Conservation (phyloP, 2,113 vertebrate species). For the Hylia prasina region DNA sequence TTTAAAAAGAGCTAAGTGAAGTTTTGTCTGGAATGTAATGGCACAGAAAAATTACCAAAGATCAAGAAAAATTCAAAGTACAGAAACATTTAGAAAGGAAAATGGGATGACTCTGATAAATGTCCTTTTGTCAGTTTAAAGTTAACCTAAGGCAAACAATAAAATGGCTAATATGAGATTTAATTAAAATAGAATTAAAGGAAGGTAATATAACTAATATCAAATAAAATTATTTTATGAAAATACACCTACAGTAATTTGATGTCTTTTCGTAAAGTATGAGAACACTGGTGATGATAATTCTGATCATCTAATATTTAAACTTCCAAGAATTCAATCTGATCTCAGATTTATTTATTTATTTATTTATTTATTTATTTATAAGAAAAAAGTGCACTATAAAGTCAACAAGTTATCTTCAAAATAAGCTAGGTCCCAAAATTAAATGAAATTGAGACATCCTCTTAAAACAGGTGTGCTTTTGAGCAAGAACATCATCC, state of each 20-base stretch:
- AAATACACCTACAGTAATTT: not conserved
- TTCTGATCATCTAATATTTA: not conserved
- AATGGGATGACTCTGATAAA: not conserved
- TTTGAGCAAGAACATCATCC: not conserved
- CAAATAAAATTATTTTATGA: not conserved
- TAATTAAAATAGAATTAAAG: conserved; percentile 35
- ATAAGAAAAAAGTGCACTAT: not conserved
- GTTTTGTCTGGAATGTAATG: not conserved
- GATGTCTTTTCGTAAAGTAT: not conserved
- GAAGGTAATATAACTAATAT: not conserved
- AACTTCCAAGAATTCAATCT: not conserved
- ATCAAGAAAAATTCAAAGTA: not conserved
- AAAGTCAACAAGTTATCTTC: not conserved
- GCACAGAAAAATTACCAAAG: not conserved
- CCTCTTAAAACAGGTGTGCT: rapidly evolving
- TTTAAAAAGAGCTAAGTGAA: not conserved
- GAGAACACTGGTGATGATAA: not conserved
- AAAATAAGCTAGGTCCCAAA: not conserved
- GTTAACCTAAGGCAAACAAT: conserved; percentile 33
- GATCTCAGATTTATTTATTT: not conserved
- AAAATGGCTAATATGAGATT: not conserved
- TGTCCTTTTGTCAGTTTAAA: not conserved
- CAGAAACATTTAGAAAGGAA: not conserved
- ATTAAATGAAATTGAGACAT: not conserved
- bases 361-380: not conserved